Conservation (phyloP, 2,888 invertebrate species). For the Trachelus iudaicus region DNA sequence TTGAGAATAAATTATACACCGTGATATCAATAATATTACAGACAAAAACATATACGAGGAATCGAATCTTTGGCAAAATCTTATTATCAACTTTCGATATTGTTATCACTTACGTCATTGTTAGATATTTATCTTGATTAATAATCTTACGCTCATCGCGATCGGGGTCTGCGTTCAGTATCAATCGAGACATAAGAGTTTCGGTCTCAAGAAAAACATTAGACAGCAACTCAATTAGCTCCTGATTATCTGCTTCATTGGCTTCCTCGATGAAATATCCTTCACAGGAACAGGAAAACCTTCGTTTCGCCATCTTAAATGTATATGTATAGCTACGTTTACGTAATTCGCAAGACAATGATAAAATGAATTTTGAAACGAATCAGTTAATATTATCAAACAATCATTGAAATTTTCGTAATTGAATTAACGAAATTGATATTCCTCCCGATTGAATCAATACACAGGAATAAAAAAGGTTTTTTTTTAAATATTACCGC, state of each 20-base stretch:
- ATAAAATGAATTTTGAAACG: no score
- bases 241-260: background rate
- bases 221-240: conserved; percentile 10
- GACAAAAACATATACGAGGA: background rate
- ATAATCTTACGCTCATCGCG: background rate
- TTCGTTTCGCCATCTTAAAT: background rate
- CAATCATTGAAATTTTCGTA: no score
- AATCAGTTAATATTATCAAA: no score
- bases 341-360: no score
- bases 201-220: conserved; percentile 12
- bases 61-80: background rate
- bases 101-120: background rate
- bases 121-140: background rate
- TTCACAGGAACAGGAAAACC: background rate
- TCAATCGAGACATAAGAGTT: background rate
- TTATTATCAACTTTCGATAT: background rate
- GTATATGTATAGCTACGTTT: no score
- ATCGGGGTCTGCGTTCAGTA: background rate
- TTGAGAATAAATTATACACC: background rate
- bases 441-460: no score
- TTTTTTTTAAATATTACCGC: no score
- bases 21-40: background rate
- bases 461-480: no score
- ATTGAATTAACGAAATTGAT: no score
- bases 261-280: conserved; percentile 10